Evolutionary conservation across 2,888 invertebrate species (phyloP), one percentile per base, ranked within the genome.

Genomic region (Mallateleia sp.): DNA sequence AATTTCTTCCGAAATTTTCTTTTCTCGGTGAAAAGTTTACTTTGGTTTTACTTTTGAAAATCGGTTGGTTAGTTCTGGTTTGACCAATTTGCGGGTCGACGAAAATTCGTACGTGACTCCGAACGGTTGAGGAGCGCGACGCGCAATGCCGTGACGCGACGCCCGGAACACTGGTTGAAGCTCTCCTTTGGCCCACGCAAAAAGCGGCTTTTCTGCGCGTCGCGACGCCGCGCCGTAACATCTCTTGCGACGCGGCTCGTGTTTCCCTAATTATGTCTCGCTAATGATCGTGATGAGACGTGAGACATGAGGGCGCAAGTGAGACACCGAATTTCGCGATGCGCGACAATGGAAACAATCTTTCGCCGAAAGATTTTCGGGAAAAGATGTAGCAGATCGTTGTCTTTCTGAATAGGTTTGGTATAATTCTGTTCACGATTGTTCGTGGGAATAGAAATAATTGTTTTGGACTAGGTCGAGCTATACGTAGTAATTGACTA

Each of bases 131-230:
- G 58, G 14, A 74, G 86, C 67, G 78, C 78, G 60, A 77, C 86
- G 86, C 86, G 86, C 86, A 86, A 80, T 87, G 87, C 86, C 79
- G 82, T 67, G 71, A 79, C 82, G 79, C 82, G 82, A 82, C 67
- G 82, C 75, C 82, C 79, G 74, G 87, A 87, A 67, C 50, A 87
- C 83, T 87, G 83, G 83, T 74, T 71, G 79, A 83, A 83, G 79
- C 87, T 75, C 58, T 52, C 67, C 80, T 74, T 87, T 77, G 78
- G 83, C 66, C 87, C 79, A 58, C 77, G 84, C 87, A 84, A 87
- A 87, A 87, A 84, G 81, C 87, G 32, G 80, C 87, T 84, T 87
- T 84, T 78, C 87, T 87, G 84, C 87, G 80, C 87, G 83, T 64
- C 83, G 83, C 87, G 74, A 78, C 87, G 77, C 84, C 81, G 87